Evolutionary conservation across 2,888 invertebrate genomes (phyloP), one percentile per base, ranked within the genome.

Genomic region (Drosophila kanekoi): DNA sequence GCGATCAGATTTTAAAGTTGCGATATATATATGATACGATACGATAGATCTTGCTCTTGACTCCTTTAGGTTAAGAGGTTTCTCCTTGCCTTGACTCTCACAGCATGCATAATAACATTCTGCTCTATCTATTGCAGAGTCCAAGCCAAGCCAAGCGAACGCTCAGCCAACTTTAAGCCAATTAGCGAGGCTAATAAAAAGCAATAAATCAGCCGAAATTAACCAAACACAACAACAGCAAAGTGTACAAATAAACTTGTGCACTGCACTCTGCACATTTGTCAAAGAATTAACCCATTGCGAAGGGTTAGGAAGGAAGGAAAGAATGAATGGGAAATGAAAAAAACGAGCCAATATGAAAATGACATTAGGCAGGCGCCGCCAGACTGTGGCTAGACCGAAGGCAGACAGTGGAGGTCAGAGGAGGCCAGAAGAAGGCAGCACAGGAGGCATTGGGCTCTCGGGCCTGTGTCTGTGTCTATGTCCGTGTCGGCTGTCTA

Each of bases 341-440:
- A 63, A 44, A 65, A 65, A 75, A 54, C 58, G 64, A 67, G 54
- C 62, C 69, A 62, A 59, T 77, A 89, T 84, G 81, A 83, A 84
- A 89, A 89, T 79, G 77, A 72, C 77, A 88, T 83, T 83, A 88
- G 89, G 72, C 79, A 68, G 81, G 69, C 79, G 72, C 77, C 66
- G 61, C 73, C 69, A 88, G 83, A 83, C 87, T 72, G 80, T 66
- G 87, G 71, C 83, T 79, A 86, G 89, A 79, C 77, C 62, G 53
- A 33, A 8, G 38, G 54, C 74, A 72, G 72, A 74, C 73, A 58
- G 44, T 37, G 56, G 23, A 56, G 35, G 41, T 49, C 23, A 11
- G 43, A 35, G 48, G 48, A 33, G 32, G 44, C 18, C n/a, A n/a
- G n/a, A n/a, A n/a, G n/a, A n/a, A n/a, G 14, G 48, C 23, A 10